Percentiles rank a stretch among this genome's conserved stretches.
These are phyloP conservation scores for Sarcophaga bullata DNA, from an alignment of 1,140 invertebrate genomes.

Conservation along the genomic window DNA sequence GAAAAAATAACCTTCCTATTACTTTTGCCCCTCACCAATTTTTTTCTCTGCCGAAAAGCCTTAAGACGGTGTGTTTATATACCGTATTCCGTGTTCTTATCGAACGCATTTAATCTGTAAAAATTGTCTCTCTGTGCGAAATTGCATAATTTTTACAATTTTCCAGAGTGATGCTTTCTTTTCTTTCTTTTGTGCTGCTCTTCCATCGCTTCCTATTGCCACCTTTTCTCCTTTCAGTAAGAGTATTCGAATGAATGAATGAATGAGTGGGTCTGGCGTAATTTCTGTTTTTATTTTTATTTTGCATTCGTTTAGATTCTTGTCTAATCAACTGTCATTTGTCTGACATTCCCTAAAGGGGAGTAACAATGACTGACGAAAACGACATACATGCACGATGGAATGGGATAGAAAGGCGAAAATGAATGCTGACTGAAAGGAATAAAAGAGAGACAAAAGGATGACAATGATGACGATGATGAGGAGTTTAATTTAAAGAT, in stretches of 20 bases:
- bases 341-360: slow-evolving; percentile 65
- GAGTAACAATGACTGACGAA: slow-evolving; percentile 54
- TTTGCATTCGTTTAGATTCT: slow-evolving; percentile 55
- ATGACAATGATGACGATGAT: background rate
- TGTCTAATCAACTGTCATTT: slow-evolving; percentile 66
- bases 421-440: slow-evolving; percentile 47
- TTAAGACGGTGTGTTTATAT: background rate
- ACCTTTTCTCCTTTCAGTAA: no score
- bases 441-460: slow-evolving; percentile 43
- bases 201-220: no score
- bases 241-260: no score
- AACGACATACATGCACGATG: slow-evolving; percentile 10
- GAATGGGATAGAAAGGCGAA: slow-evolving; percentile 43
- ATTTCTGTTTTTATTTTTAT: no score
- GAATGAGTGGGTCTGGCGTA: no score
- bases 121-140: slow-evolving; percentile 47
- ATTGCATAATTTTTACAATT: slow-evolving; percentile 66
- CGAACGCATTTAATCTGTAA: slow-evolving; percentile 35
- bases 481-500: slow-evolving; percentile 24
- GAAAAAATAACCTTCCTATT: background rate
- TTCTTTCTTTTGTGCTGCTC: slow-evolving; percentile 43
- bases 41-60: background rate
- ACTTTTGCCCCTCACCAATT: slow-evolving; percentile 5
- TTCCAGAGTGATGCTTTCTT: slow-evolving; percentile 55
- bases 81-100: background rate